Base-by-base conservation (phyloP, 2,888 invertebrate genomes). In the Oscheius sp. region DNA sequence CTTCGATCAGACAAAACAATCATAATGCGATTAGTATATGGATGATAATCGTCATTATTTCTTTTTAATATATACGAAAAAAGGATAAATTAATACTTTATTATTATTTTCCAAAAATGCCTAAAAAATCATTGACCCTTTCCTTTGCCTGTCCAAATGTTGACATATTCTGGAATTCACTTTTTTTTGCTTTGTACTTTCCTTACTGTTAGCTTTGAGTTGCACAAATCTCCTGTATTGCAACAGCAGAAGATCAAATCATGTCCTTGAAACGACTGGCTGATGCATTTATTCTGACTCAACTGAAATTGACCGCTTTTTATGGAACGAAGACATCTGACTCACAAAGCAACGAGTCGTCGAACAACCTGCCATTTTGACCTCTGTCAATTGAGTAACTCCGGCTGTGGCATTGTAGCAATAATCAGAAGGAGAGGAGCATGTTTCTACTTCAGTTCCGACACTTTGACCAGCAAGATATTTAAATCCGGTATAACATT, bases 371-470 rank as follows among this genome's bases (percentile, higher is more conserved):
- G 73, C 73, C 51, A 71, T 70, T 36, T 73, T 73, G 41, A 75
- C 67, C 33, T 73, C 62, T 30, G 68, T 72, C 38, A 73, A 56
- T 1, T 68, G 67, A 2, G 72, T 67, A 54, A 73, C 8, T 33
- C 70, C 72, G n/a, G 75, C 75, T 0, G 76, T 76, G 57, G 72
- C 72, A 50, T 76, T 76, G 50, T 76, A 76, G 47, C 76, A 76
- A 41, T 63, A 76, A 47, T 76, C 73, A 36, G 65, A 59, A 9
- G 70, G 47, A 26, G 69, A 69, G 6, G 67, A 28, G 36, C 76
- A 76, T 24, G 64, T 70, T 50, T 76, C 72, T 47, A 68, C 71
- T 1, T 67, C 68, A 3, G 76, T 76, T 61, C 76, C 74, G 45
- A 74, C 70, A 44, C 66, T 70, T 59, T 72, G 70, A n/a, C 72